Percentiles rank a stretch among this genome's conserved stretches.
Conservation (phyloP, 2,888 invertebrate species). For the Perithous albicinctus region DNA sequence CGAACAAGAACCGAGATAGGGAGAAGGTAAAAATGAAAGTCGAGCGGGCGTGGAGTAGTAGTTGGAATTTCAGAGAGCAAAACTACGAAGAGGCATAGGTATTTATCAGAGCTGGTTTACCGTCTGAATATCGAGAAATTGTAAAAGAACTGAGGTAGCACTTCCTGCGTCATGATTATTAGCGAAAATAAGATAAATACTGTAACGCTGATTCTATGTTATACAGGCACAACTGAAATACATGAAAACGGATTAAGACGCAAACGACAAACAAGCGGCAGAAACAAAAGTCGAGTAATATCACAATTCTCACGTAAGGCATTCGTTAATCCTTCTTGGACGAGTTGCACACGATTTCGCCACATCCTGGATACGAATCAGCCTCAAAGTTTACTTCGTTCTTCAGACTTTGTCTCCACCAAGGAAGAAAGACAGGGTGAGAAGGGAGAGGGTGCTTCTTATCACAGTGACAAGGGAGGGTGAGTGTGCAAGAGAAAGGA, state of each 20-base stretch:
- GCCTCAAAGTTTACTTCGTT: slow-evolving; percentile 53
- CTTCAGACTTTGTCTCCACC: slow-evolving; percentile 33
- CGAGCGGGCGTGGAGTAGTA: slow-evolving; percentile 17
- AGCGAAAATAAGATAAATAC: background rate
- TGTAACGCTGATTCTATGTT: background rate
- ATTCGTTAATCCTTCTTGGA: slow-evolving; percentile 55
- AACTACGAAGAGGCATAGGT: background rate
- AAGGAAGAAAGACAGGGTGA: slow-evolving; percentile 30
- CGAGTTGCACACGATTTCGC: slow-evolving; percentile 44
- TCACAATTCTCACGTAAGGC: slow-evolving; percentile 50
- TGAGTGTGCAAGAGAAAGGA: slow-evolving; percentile 54
- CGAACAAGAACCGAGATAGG: background rate
- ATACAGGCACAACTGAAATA: background rate
- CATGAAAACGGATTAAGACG: background rate
- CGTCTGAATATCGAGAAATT: background rate
- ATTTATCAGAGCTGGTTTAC: slow-evolving; percentile 7
- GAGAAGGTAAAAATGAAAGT: slow-evolving; percentile 46
- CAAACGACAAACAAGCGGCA: background rate
- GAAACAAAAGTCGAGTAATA: slow-evolving; percentile 41
- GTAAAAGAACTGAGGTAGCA: background rate
- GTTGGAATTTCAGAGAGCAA: slow-evolving; percentile 39
- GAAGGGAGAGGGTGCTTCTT: slow-evolving; percentile 32
- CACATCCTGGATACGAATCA: slow-evolving; percentile 54
- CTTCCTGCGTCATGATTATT: background rate
- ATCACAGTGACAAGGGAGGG: slow-evolving; percentile 11